Base-by-base conservation (phyloP, 2,797 vertebrate species). In the Anomalospiza imberbis region DNA sequence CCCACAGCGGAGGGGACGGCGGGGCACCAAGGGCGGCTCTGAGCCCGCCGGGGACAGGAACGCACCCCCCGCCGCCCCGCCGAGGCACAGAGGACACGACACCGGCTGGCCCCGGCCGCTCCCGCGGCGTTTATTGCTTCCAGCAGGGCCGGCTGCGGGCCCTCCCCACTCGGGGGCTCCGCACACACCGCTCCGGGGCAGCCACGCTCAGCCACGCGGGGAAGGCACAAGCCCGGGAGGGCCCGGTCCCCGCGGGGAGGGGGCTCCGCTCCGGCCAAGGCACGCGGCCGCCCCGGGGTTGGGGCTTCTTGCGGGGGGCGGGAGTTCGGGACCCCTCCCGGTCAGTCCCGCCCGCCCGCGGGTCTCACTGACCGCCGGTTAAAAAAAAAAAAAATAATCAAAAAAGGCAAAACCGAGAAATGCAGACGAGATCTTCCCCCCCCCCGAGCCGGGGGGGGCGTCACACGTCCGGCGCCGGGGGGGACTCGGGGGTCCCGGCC, bases 121-220 rank as follows among this genome's bases (percentile, higher is more conserved):
- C 68, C 61, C 17, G 74, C 74, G 74, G 79, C 85, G 4, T 89
- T 92, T 92, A 92, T 92, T 89, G 91, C 85, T 85, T 53, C 80
- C 80, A 85, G 80, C 80, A 48, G 80, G 74, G 80, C 85, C 68
- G 6, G n/a, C 66, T 19, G 15, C 14, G 66, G 32, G 53, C 31
- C 53, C 21, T 29, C 58, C 63, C 57, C 57, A 1, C 55, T 9
- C 12, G 15, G 54, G 54, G 78, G 55, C 7, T 17, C 7, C 53
- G 1, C 40, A 38, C 20, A 45, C 45, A 13, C 45, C 45, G 45
- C 21, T 47, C 45, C 21, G 44, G 44, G 44, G 44, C 34, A 34
- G 44, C 55, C 55, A 17, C n/a, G 55, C 10, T 58, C 18, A 1
- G 1, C 19, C 48, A 2, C 44, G 42, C 34, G 54, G 84, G 62